A percentile compares a stretch with the other conserved stretches of the same genome.
Evolutionary conservation across 92 coral and sea anemone genomes (phyloP).

Genomic region (Meandrina meandrites): DNA sequence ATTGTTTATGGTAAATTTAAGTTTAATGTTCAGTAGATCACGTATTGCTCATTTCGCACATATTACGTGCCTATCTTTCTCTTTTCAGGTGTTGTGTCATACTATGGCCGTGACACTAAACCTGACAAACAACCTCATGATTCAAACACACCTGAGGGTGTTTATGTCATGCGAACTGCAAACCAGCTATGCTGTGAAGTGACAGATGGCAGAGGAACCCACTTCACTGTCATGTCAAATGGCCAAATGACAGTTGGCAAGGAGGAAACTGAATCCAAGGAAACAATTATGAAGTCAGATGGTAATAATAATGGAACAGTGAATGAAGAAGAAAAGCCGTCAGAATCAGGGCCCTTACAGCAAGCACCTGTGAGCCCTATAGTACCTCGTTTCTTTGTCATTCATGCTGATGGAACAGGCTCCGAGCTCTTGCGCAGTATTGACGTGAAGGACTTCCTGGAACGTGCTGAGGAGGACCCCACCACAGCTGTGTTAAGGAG

Average conservation of each 20-base stretch:
- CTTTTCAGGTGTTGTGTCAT: constrained; percentile 59
- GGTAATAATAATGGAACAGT: too few species aligned
- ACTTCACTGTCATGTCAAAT: constrained; percentile 78
- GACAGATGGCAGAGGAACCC: constrained; percentile 74
- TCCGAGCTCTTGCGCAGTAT: constrained; percentile 83
- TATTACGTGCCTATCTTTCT: background rate
- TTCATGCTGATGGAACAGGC: constrained; percentile 95
- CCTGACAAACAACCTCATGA: constrained; percentile 4
- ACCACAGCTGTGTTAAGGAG: constrained; percentile 84
- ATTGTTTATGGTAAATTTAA: too few species aligned
- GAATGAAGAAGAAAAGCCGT: background rate
- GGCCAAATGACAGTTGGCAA: constrained; percentile 66
- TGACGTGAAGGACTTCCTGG: constrained; percentile 82
- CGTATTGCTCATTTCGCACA: background rate
- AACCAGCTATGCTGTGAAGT: constrained; percentile 86
- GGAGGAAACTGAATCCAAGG: constrained; percentile 24
- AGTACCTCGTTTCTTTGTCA: constrained; percentile 74
- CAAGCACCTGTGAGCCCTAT: constrained; percentile 49
- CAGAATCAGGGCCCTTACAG: constrained; percentile 34
- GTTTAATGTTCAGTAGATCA: background rate
- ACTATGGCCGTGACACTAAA: constrained; percentile 10
- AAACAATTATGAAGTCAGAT: background rate
- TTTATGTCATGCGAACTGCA: constrained; percentile 85
- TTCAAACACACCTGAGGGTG: constrained; percentile 63
- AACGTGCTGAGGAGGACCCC: constrained; percentile 81